A percentile compares a stretch with the other conserved stretches of the same genome.
phyloP scores from a whole-genome alignment of 1,140 invertebrate species.

The Formica exsecta region DNA sequence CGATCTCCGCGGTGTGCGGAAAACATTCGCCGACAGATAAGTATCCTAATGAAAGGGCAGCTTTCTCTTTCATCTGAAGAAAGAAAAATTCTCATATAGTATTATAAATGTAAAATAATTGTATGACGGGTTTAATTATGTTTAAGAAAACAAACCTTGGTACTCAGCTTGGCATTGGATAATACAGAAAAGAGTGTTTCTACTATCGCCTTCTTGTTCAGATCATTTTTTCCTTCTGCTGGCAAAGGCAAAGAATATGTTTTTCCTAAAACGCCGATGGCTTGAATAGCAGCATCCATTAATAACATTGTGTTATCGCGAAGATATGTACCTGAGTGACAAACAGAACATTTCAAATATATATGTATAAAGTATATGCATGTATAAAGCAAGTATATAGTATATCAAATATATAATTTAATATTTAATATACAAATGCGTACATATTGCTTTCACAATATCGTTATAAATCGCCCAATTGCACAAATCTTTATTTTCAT shows the following conservation, averaged over 20 bases:
- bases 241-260: slow-evolving; percentile 89
- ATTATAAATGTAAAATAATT: slow-evolving; percentile 38
- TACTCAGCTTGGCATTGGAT: slow-evolving; percentile 88
- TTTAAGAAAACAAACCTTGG: slow-evolving; percentile 85
- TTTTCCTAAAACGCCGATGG: slow-evolving; percentile 90
- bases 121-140: slow-evolving; percentile 4
- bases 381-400: background rate
- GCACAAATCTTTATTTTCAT: slow-evolving; percentile 73
- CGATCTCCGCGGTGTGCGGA: slow-evolving; percentile 89
- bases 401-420: background rate
- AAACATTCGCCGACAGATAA: slow-evolving; percentile 93
- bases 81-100: slow-evolving; percentile 25
- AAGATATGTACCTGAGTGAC: slow-evolving; percentile 87
- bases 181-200: slow-evolving; percentile 89
- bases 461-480: slow-evolving; percentile 88
- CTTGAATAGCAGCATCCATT: slow-evolving; percentile 88
- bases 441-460: slow-evolving; percentile 88
- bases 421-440: slow-evolving; percentile 68
- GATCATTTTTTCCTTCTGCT: slow-evolving; percentile 84
- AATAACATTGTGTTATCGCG: slow-evolving; percentile 88
- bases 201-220: slow-evolving; percentile 88
- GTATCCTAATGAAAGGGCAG: slow-evolving; percentile 90
- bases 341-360: slow-evolving; percentile 33
- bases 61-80: slow-evolving; percentile 90
- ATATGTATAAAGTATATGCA: background rate